A percentile compares a stretch with the other conserved stretches of the same genome.
These are phyloP conservation scores for Polypterus bichir DNA, from an alignment of 2,113 vertebrate species.

Conservation along the genomic window DNA sequence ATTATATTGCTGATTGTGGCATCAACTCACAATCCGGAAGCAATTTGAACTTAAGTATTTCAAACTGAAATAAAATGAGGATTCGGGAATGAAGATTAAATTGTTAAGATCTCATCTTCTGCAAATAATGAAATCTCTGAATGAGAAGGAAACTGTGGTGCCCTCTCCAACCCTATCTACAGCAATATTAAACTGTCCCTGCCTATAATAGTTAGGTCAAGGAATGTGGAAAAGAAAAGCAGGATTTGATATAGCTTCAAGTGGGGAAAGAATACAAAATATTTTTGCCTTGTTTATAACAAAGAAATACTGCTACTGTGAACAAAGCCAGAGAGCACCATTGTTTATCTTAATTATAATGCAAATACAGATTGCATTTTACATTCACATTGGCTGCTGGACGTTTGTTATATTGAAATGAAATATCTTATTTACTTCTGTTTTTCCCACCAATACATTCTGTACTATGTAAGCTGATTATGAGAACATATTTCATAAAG, in stretches of 20 bases:
- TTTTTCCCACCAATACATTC: no score
- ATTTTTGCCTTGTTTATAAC: no score
- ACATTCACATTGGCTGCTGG: no score
- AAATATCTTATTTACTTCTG: no score
- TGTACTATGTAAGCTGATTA: no score
- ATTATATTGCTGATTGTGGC: conserved; percentile 4
- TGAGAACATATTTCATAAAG: no score
- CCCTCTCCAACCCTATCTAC: conserved; percentile 1
- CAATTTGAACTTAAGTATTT: conserved; percentile 4
- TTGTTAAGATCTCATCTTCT: conserved; percentile 6
- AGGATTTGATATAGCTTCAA: conserved; percentile 26
- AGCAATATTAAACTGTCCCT: background rate
- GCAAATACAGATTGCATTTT: no score
- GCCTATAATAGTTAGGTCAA: conserved; percentile 1
- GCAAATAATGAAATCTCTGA: conserved; percentile 9
- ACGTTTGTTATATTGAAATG: no score
- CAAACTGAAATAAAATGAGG: conserved; percentile 6
- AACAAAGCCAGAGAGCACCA: no score
- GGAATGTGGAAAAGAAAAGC: background rate
- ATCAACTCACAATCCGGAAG: conserved; percentile 4
- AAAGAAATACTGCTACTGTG: no score
- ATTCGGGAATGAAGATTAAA: conserved; percentile 7
- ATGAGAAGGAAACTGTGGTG: background rate
- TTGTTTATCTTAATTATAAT: no score
- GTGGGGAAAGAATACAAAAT: conserved; percentile 42